Evolutionary conservation across 2,888 invertebrate species (phyloP), one percentile per base, ranked within the genome.

Genomic region (Hyposoter dolosus): DNA sequence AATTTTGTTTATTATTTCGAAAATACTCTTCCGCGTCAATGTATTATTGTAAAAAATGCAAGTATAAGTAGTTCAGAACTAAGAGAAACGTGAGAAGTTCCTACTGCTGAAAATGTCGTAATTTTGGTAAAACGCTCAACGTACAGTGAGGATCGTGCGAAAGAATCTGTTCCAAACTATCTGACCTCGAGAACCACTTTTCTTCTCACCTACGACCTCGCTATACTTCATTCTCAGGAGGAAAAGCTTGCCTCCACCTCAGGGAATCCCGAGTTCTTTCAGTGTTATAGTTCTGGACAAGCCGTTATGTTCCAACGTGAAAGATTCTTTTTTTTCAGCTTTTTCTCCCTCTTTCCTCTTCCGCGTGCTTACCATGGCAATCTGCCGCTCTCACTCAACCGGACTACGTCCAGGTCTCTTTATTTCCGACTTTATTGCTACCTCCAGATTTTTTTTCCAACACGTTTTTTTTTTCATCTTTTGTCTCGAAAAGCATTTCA

Each of bases 111-210:
- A 69, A 63, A 65, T 77, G 68, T 53, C 43, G 47, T 76, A 53
- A 56, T 66, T 63, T 40, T 40, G 53, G 72, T 63, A 63, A 63
- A 71, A 40, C 69, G 71, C 65, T 77, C 35, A 45, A 32, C 19
- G 66, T 17, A 35, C 53, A 23, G 80, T 65, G 47, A 78, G 84
- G 47, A 87, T 86, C 83, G 83, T 77, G 80, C 47, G 69, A 35
- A 80, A 76, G 83, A 86, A 83, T 84, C 87, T 82, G 75, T 81
- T 78, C 68, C 82, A 74, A 86, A 85, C 82, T 85, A 85, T 87
- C 80, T 83, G 87, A 88, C 84, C 88, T 83, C 79, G 68, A 85
- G 83, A 88, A 85, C 77, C 86, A 78, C 78, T 84, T 84, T 75
- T 81, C 74, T 75, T 72, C 78, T 80, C 85, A 81, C 74, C 82